Evolutionary conservation across 1,140 invertebrate species (phyloP).

Genomic region (Drosophila busckii): DNA sequence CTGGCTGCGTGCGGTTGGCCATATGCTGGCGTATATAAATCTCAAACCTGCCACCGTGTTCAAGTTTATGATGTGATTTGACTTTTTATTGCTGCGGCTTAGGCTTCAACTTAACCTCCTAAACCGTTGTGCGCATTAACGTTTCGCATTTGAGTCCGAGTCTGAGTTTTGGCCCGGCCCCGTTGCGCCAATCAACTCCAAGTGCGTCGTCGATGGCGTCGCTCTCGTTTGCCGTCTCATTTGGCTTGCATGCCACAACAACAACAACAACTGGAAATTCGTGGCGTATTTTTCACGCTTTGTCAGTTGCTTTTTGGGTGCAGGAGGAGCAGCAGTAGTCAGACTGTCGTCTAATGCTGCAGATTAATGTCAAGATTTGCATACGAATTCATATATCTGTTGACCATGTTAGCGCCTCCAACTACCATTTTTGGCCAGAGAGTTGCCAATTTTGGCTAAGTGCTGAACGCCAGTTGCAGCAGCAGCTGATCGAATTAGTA

Average conservation of each 20-base stretch:
- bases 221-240: constrained; percentile 20
- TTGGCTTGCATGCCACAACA: constrained; percentile 29
- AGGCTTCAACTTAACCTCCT: constrained; percentile 53
- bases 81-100: constrained; percentile 53
- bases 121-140: constrained; percentile 33
- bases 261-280: too few species aligned
- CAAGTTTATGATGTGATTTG: constrained; percentile 46
- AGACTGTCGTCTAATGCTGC: constrained; percentile 36
- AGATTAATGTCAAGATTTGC: constrained; percentile 78
- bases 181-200: constrained; percentile 41
- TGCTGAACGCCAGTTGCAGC: background rate
- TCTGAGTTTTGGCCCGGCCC: constrained; percentile 5
- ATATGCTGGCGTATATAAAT: constrained; percentile 23
- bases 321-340: constrained; percentile 48
- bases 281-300: constrained; percentile 63
- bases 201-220: constrained; percentile 33
- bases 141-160: constrained; percentile 1
- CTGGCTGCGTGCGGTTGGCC: constrained; percentile 34
- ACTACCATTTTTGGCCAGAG: constrained; percentile 31
- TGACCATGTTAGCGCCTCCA: constrained; percentile 32
- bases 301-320: constrained; percentile 46
- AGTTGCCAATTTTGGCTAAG: constrained; percentile 56
- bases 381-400: constrained; percentile 69
- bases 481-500: constrained; percentile 9
- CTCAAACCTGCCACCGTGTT: constrained; percentile 31